Percentiles rank a stretch among this genome's conserved stretches.
phyloP scores from a whole-genome alignment of 2,888 invertebrate genomes.

The Abscondita cerata region DNA sequence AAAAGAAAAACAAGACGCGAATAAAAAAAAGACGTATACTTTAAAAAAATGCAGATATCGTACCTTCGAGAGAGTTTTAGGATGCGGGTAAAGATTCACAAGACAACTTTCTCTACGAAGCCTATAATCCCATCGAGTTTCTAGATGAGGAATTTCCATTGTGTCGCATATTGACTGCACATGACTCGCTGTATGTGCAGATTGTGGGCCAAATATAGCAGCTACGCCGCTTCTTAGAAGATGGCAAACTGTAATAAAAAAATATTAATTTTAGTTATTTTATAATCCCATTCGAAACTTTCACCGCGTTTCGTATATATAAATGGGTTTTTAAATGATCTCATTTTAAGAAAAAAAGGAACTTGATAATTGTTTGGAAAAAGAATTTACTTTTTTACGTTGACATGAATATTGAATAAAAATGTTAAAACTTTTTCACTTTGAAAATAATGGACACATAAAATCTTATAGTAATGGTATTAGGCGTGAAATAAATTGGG shows the following conservation, averaged over 20 bases:
- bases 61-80: constrained; percentile 85
- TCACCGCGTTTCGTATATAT: too few relatives aligned
- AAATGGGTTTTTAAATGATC: too few relatives aligned
- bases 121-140: constrained; percentile 93
- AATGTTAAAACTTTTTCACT: too few relatives aligned
- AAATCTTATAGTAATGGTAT: too few relatives aligned
- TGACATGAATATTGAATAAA: too few relatives aligned
- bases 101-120: constrained; percentile 87
- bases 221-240: constrained; percentile 87
- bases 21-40: not conserved
- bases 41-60: constrained; percentile 14
- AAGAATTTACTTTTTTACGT: too few relatives aligned
- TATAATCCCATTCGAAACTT: too few relatives aligned
- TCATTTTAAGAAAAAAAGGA: too few relatives aligned
- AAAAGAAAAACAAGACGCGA: not conserved
- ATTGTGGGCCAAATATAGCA: constrained; percentile 93
- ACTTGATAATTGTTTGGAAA: too few relatives aligned
- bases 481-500: too few relatives aligned
- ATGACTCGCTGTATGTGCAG: constrained; percentile 88
- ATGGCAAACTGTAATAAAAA: constrained; percentile 77
- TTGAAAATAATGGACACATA: too few relatives aligned
- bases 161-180: constrained; percentile 96
- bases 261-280: not conserved
- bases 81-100: constrained; percentile 94
- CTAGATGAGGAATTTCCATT: constrained; percentile 94